Evolutionary conservation across 2,797 vertebrate genomes (phyloP), one percentile per base, ranked within the genome.

Genomic region (Sebastes kiyomatsui): DNA sequence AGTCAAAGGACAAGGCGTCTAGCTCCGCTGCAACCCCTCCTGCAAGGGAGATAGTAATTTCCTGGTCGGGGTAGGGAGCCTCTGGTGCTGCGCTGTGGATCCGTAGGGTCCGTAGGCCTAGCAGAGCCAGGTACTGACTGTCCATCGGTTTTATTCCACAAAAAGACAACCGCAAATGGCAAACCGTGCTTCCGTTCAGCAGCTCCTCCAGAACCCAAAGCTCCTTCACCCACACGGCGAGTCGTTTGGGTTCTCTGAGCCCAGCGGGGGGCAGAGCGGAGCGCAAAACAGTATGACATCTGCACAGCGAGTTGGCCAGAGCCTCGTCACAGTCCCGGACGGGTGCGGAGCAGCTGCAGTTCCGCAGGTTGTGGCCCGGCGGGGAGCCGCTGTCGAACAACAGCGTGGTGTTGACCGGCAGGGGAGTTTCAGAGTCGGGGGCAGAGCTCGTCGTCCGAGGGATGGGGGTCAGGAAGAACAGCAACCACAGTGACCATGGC

Each of bases 161-260:
- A 32, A 90, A 91, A n/a, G 93, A 91, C 77, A 95, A 65, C 3
- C 33, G 80, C 46, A 95, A 76, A 70, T 95, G 93, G 9, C 33
- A 7, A 5, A 95, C 87, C 2, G 4, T 30, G 56, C 93, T 94
- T 10, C 85, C 68, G 27, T 94, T 94, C 72, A 95, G 86, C 59
- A 94, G 86, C 68, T 94, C 93, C 65, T 79, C 81, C 59, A 95
- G 81, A 22, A 94, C 66, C 94, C 93, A 93, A 10, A 79, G 72
- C 12, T 94, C 85, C 55, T 69, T 90, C 67, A 93, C 81, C 94
- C 95, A 95, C 27, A 95, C 83, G 0, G 66, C 72, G 46, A 95
- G 81, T 0, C 0, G 67, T 4, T 84, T 87, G 0, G 73, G 71
- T 75, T 80, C 78, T 23, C 65, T 32, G 67, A 91, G 88, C 12